phyloP scores from a whole-genome alignment of 1,140 invertebrate species.

The Brachionus koreanus region DNA sequence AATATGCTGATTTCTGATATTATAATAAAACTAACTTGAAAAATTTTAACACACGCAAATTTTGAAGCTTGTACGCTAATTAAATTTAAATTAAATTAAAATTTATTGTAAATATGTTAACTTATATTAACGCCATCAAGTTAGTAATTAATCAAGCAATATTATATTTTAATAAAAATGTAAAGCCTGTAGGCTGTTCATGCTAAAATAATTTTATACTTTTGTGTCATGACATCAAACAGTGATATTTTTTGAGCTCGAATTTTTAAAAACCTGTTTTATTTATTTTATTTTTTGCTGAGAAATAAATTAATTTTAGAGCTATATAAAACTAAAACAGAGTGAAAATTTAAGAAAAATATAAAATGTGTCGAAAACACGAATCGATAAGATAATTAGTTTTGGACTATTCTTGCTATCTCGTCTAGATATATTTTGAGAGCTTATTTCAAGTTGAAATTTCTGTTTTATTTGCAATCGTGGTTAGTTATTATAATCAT shows the following conservation, averaged over 20 bases:
- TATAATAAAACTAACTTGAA: background rate
- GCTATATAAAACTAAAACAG: background rate
- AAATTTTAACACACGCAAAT: background rate
- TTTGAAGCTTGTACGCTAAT: background rate
- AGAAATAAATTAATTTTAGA: background rate
- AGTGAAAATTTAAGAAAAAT: background rate
- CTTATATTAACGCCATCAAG: background rate
- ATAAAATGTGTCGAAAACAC: background rate
- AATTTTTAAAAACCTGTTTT: background rate
- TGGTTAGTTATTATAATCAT: constrained; percentile 5
- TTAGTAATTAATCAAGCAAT: background rate
- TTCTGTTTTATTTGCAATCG: background rate
- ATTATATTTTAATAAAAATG: background rate
- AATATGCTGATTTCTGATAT: background rate
- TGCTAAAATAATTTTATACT: background rate
- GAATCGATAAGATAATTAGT: background rate
- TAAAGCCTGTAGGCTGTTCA: background rate
- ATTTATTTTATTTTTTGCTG: background rate
- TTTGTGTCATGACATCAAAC: background rate
- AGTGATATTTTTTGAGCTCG: background rate
- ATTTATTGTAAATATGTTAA: background rate
- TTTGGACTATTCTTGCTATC: background rate
- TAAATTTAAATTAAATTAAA: background rate
- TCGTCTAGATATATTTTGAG: background rate
- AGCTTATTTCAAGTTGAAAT: background rate